A percentile compares a stretch with the other conserved stretches of the same genome.
phyloP scores from a whole-genome alignment of 2,113 vertebrate species.

The Urocynchramus pylzowi region DNA sequence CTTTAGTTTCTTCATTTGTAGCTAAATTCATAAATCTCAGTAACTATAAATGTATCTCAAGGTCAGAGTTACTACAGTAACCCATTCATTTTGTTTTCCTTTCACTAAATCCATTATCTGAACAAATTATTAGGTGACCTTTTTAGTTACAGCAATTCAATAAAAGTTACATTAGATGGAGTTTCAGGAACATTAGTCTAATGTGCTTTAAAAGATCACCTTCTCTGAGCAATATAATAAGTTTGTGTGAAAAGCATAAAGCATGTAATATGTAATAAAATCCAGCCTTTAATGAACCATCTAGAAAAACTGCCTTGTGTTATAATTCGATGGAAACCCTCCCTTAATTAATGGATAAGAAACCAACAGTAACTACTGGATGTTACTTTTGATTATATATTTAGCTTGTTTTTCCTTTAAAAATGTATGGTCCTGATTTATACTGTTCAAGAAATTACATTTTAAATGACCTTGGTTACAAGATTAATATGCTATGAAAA shows the following conservation, averaged over 20 bases:
- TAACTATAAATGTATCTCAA: slow-evolving; percentile 60
- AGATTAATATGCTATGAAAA: slow-evolving; percentile 36
- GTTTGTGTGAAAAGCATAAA: slow-evolving; percentile 91
- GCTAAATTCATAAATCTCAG: slow-evolving; percentile 57
- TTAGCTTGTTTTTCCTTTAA: slow-evolving; percentile 33
- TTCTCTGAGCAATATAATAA: slow-evolving; percentile 86
- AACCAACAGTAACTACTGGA: not conserved
- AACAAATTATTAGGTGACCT: slow-evolving; percentile 81
- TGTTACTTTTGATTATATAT: slow-evolving; percentile 18
- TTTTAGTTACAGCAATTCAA: slow-evolving; percentile 82
- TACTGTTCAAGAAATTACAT: not conserved
- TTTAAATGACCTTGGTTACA: slow-evolving; percentile 44
- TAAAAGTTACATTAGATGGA: slow-evolving; percentile 85
- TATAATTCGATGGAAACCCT: slow-evolving; percentile 67
- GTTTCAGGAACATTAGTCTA: slow-evolving; percentile 89
- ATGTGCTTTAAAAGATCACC: slow-evolving; percentile 89
- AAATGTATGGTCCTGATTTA: not conserved
- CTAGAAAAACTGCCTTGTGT: slow-evolving; percentile 71
- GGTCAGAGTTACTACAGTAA: slow-evolving; percentile 69
- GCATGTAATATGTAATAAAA: slow-evolving; percentile 93
- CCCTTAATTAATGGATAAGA: slow-evolving; percentile 71
- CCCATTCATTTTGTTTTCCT: slow-evolving; percentile 73
- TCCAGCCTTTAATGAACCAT: slow-evolving; percentile 90
- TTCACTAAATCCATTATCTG: slow-evolving; percentile 75
- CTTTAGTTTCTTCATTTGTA: slow-evolving; percentile 39